Conservation (phyloP, 2,113 vertebrate genomes). For the Forbesichthys papilliferus region DNA sequence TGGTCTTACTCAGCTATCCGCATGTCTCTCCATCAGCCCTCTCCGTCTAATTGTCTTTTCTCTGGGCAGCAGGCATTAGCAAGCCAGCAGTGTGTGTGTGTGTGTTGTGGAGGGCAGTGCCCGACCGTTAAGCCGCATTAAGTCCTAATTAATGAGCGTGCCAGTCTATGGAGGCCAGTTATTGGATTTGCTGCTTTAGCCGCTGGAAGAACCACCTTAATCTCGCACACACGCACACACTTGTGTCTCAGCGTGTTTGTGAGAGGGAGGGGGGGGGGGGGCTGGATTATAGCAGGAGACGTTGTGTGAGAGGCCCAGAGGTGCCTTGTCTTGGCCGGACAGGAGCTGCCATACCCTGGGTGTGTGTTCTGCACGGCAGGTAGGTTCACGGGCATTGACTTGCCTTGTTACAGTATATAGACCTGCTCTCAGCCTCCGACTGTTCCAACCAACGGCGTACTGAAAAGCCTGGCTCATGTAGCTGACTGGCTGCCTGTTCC, state of each 20-base stretch:
- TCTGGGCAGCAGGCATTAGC: slow-evolving; percentile 66
- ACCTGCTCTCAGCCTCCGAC: slow-evolving; percentile 47
- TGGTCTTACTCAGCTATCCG: too few species aligned
- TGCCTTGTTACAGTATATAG: slow-evolving; percentile 40
- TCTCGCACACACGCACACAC: slow-evolving; percentile 41
- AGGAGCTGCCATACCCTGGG: slow-evolving; percentile 26
- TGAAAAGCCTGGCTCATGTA: not conserved
- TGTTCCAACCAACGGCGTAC: slow-evolving; percentile 36
- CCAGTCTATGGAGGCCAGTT: slow-evolving; percentile 84
- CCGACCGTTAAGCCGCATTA: slow-evolving; percentile 87
- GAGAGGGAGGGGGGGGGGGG: slow-evolving; percentile 42
- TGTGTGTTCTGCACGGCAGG: slow-evolving; percentile 31
- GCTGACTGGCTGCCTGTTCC: not conserved
- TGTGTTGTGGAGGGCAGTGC: slow-evolving; percentile 49
- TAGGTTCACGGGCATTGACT: slow-evolving; percentile 36
- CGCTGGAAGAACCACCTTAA: slow-evolving; percentile 75
- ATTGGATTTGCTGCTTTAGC: slow-evolving; percentile 87
- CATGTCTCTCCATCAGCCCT: slow-evolving; percentile 20
- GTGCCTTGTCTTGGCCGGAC: slow-evolving; percentile 39
- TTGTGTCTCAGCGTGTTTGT: slow-evolving; percentile 30
- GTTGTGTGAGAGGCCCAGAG: slow-evolving; percentile 53
- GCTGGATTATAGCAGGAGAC: slow-evolving; percentile 47
- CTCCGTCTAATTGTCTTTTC: slow-evolving; percentile 29
- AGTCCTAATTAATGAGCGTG: slow-evolving; percentile 92
- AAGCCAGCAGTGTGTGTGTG: slow-evolving; percentile 64